Evolutionary conservation across 2,888 invertebrate species (phyloP).

Genomic region (Chouioia cunea): DNA sequence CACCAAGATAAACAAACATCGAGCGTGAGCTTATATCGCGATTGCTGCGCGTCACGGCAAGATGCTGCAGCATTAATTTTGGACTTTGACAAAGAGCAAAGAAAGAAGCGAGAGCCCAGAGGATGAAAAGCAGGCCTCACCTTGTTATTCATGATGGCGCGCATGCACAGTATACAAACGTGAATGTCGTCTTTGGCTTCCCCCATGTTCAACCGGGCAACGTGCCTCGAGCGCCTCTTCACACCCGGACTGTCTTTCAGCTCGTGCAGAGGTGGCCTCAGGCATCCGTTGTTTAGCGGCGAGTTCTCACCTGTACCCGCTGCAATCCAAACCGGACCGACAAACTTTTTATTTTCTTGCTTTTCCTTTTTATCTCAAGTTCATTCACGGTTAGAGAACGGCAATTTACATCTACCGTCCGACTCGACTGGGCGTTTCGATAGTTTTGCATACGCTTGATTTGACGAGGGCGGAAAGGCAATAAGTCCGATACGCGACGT

Average conservation of each 20-base stretch:
- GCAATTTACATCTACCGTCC: no score
- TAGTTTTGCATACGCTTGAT: no score
- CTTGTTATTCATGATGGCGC: slow-evolving; percentile 99
- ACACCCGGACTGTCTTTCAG: slow-evolving; percentile 78
- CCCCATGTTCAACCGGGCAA: slow-evolving; percentile 92
- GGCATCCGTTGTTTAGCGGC: slow-evolving; percentile 65
- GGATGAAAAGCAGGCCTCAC: slow-evolving; percentile 64
- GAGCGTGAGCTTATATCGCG: no score
- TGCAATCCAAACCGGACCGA: slow-evolving; percentile 28
- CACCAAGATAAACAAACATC: no score
- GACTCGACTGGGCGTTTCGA: no score
- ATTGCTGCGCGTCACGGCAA: no score
- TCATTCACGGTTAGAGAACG: no score
- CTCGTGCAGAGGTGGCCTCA: slow-evolving; percentile 73
- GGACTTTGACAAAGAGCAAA: no score
- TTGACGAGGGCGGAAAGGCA: no score
- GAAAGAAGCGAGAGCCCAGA: background rate
- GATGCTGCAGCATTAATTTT: no score
- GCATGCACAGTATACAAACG: slow-evolving; percentile 98
- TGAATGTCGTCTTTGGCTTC: slow-evolving; percentile 98
- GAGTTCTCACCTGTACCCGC: slow-evolving; percentile 60
- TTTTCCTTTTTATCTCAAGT: no score
- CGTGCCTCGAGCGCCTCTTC: slow-evolving; percentile 84
- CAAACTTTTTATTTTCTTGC: background rate
- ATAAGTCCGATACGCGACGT: no score